Percentiles rank a stretch among this genome's conserved stretches.
Evolutionary conservation across 2,888 invertebrate genomes (phyloP).

Genomic region (Perithous albicinctus): DNA sequence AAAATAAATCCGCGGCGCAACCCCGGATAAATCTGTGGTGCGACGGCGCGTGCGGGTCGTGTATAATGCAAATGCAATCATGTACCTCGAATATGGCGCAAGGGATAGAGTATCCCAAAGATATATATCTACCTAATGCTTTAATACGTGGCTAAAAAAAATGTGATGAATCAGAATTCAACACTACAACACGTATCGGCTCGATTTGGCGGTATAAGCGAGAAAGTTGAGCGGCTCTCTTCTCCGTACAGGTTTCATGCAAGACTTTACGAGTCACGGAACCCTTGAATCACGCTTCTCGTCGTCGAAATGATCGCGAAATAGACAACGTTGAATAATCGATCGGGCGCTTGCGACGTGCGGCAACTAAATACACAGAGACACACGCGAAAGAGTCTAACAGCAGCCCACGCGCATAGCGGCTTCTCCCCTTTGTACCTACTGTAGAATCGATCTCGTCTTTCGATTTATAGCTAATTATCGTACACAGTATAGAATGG

Average conservation of each 20-base stretch:
- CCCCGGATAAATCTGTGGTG: slow-evolving; percentile 81
- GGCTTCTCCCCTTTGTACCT: slow-evolving; percentile 67
- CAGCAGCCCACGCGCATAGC: slow-evolving; percentile 62
- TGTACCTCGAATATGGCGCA: slow-evolving; percentile 74
- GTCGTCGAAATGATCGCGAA: slow-evolving; percentile 47
- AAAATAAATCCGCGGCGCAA: slow-evolving; percentile 81
- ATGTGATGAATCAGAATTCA: slow-evolving; percentile 18
- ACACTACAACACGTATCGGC: slow-evolving; percentile 54
- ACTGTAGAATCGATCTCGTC: slow-evolving; percentile 63
- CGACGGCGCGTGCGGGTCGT: slow-evolving; percentile 76
- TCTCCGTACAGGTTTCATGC: slow-evolving; percentile 37
- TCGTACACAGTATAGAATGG: slow-evolving; percentile 55
- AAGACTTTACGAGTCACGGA: slow-evolving; percentile 56
- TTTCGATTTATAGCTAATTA: slow-evolving; percentile 77
- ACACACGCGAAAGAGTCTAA: slow-evolving; percentile 26
- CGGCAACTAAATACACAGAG: slow-evolving; percentile 44
- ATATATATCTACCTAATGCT: slow-evolving; percentile 54
- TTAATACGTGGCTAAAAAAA: neutral
- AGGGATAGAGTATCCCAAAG: slow-evolving; percentile 43
- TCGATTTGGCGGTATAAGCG: slow-evolving; percentile 43
- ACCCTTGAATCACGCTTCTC: slow-evolving; percentile 64
- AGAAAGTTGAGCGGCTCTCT: slow-evolving; percentile 57
- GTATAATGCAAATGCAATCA: slow-evolving; percentile 85
- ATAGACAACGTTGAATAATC: slow-evolving; percentile 54
- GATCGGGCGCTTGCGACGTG: slow-evolving; percentile 55